Evolutionary conservation across 2,888 invertebrate species (phyloP).

Genomic region (Pecten maximus): DNA sequence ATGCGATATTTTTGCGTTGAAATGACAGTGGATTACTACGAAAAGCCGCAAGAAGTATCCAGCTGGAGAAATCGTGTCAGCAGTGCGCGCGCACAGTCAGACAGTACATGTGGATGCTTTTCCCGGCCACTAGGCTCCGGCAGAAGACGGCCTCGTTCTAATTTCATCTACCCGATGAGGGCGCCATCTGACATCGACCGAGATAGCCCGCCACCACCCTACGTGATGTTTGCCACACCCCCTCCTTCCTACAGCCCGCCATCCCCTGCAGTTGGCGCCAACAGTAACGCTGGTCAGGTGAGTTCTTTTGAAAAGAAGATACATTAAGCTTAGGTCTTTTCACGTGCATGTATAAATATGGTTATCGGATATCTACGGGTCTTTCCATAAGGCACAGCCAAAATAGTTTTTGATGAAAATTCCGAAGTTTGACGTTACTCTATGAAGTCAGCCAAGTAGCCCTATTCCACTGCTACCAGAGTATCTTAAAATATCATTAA

Average conservation of each 20-base stretch:
- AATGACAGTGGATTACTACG: slow-evolving; percentile 3
- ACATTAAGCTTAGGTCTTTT: no score
- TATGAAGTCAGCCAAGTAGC: no score
- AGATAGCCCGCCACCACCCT: slow-evolving; percentile 63
- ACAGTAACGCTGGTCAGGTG: neutral
- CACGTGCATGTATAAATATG: no score
- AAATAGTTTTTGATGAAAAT: no score
- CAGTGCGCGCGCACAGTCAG: neutral
- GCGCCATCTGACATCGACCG: slow-evolving; percentile 64
- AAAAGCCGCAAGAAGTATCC: neutral
- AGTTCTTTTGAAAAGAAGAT: neutral
- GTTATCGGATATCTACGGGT: no score
- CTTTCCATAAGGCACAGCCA: no score
- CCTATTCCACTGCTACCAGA: no score
- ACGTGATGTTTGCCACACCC: slow-evolving; percentile 51
- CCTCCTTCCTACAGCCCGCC: slow-evolving; percentile 47
- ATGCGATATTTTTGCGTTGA: neutral
- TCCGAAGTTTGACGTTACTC: no score
- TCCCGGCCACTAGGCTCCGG: neutral
- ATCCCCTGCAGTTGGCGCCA: slow-evolving; percentile 10
- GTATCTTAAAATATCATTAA: no score
- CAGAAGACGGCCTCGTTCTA: slow-evolving; percentile 55
- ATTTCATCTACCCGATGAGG: slow-evolving; percentile 66
- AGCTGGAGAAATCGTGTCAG: neutral
- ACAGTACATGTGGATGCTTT: neutral